Evolutionary conservation across 2,113 vertebrate genomes (phyloP).

Genomic region (Pogona vitticeps): DNA sequence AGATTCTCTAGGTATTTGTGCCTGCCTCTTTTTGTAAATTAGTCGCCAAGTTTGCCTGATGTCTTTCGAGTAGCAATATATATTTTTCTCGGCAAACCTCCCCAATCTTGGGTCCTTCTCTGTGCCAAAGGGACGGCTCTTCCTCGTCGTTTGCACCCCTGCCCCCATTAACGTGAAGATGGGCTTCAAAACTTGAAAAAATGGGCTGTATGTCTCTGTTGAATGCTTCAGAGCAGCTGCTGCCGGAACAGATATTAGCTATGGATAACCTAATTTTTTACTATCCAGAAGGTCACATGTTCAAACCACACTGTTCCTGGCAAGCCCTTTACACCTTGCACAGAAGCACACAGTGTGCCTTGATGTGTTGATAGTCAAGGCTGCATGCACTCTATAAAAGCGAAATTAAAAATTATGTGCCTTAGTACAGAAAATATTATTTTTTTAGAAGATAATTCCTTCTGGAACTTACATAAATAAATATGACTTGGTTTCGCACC

Average conservation of each 20-base stretch:
- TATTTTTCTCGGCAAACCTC: not conserved
- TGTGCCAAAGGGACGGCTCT: not conserved
- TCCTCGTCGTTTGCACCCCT: not conserved
- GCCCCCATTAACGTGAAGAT: not conserved
- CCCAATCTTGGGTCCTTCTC: too few species aligned
- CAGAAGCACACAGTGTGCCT: too few species aligned
- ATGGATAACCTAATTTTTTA: too few species aligned
- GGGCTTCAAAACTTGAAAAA: too few species aligned
- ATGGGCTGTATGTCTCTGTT: too few species aligned
- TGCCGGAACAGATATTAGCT: too few species aligned
- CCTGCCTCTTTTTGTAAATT: not conserved
- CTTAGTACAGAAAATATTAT: not conserved
- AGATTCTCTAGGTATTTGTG: not conserved
- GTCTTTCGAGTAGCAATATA: not conserved
- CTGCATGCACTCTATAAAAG: too few species aligned
- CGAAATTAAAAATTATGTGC: not conserved
- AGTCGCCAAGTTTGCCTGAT: not conserved
- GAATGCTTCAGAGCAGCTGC: too few species aligned
- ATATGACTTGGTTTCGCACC: too few species aligned
- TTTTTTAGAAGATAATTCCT: not conserved
- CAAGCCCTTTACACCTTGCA: not conserved
- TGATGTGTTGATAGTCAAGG: not conserved
- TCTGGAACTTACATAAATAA: not conserved
- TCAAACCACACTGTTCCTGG: too few species aligned
- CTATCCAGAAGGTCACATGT: too few species aligned